A percentile compares a stretch with the other conserved stretches of the same genome.
Evolutionary conservation across 92 coral and sea anemone species (phyloP).

Genomic region (Desmophyllum pertusum): DNA sequence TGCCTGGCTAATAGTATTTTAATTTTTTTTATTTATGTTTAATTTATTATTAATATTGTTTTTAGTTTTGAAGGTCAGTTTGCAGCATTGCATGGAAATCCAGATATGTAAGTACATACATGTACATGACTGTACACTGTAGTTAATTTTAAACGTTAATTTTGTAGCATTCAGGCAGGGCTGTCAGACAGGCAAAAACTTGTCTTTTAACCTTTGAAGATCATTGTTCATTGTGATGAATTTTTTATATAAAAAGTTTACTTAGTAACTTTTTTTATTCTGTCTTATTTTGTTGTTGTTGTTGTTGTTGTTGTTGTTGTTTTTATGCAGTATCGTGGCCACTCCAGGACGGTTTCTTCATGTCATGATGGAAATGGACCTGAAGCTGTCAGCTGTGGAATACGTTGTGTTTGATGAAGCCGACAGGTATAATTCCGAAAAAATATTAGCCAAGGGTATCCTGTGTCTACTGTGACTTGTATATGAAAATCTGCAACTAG

Average conservation of each 20-base stretch:
- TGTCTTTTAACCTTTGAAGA: too few species aligned
- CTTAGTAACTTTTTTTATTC: neutral
- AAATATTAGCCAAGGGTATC: too few species aligned
- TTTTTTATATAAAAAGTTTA: too few species aligned
- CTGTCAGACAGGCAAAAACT: too few species aligned
- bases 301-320: neutral
- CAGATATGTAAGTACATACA: conserved; percentile 86
- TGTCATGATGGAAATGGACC: conserved; percentile 95
- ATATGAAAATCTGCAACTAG: too few species aligned
- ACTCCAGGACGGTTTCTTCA: conserved; percentile 99
- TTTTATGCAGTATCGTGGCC: conserved; percentile 78
- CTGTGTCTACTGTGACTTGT: too few species aligned
- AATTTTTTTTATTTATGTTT: neutral
- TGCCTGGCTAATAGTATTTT: too few species aligned
- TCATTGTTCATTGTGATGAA: too few species aligned
- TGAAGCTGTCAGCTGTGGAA: conserved; percentile 84
- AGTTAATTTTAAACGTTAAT: neutral
- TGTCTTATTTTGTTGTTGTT: neutral
- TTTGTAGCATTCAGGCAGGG: too few species aligned
- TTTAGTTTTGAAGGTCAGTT: conserved; percentile 89
- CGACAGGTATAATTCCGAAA: conserved; percentile 71
- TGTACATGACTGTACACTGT: too few species aligned
- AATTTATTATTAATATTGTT: neutral
- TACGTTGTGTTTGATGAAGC: conserved; percentile 99
- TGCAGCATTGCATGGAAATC: conserved; percentile 91